Percentiles rank a stretch among this genome's conserved stretches.
phyloP scores from a whole-genome alignment of 2,797 vertebrate genomes.

The Sus cebifrons region DNA sequence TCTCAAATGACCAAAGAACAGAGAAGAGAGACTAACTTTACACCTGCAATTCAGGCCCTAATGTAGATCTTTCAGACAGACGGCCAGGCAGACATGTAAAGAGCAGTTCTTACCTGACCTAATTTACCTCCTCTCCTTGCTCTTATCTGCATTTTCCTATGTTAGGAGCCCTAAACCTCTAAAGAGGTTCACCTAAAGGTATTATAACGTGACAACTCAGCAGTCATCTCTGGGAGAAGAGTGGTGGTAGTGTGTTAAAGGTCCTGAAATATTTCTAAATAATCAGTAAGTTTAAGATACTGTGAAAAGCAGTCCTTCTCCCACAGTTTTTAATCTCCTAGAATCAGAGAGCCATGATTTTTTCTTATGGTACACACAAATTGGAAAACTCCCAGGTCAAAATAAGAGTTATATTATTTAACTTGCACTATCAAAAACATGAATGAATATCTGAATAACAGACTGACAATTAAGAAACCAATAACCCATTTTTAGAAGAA shows the following conservation, averaged over 20 bases:
- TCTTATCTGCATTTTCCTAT: background rate
- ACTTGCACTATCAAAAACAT: constrained; percentile 6
- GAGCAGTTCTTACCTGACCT: background rate
- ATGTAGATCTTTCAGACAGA: background rate
- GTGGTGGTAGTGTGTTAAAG: background rate
- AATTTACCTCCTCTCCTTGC: background rate
- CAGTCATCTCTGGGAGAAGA: background rate
- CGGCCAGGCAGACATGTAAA: background rate
- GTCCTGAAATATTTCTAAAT: constrained; percentile 45
- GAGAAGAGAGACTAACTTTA: constrained; percentile 18
- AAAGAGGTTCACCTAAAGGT: background rate
- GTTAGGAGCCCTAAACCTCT: background rate
- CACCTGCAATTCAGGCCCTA: background rate
- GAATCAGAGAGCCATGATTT: background rate
- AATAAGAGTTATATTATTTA: constrained; percentile 43
- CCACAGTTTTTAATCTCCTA: constrained; percentile 22
- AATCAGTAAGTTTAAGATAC: constrained; percentile 38
- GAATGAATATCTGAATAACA: constrained; percentile 29
- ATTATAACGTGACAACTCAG: constrained; percentile 14
- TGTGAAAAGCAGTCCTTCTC: constrained; percentile 26
- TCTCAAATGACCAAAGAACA: background rate
- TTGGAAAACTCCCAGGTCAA: constrained; percentile 41
- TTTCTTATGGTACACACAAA: constrained; percentile 21
- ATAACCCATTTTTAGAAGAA: constrained; percentile 22
- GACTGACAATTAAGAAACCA: constrained; percentile 43